Base-by-base conservation (phyloP, 2,797 vertebrate species). In the Neomorphus geoffroyi region DNA sequence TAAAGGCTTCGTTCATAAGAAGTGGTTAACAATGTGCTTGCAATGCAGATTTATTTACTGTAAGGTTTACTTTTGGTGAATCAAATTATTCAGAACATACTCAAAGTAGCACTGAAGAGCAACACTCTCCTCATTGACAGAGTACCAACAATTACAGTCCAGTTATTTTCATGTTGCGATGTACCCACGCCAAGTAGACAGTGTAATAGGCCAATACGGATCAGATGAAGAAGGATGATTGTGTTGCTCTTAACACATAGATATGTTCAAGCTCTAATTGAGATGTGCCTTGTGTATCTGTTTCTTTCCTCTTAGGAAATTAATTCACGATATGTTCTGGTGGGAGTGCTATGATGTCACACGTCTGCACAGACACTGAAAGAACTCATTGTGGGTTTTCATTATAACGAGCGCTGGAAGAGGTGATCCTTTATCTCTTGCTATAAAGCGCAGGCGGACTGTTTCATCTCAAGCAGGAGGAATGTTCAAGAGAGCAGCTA, bases 401-500 rank as follows among this genome's bases (percentile, higher is more conserved):
- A 56, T 94, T 89, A 87, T 45, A 94, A 75, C 32, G 89, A 90
- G 65, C 61, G 78, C 32, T 72, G 43, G 14, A 26, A 79, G 70
- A 86, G 15, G 35, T 70, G 90, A 41, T 66, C 24, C 43, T 80
- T 54, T 80, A 24, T 41, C 46, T 69, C 72, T 83, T 92, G 37
- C 77, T 93, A 39, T 43, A 92, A 88, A 94, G 51, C 37, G 45
- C 35, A n/a, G 15, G 57, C 51, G 81, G 50, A 37, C 10, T 80
- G 32, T 75, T 91, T 94, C 79, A 90, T 54, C 18, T 56, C 80
- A 84, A 85, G n/a, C 72, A 93, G 79, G 65, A 66, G 33, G 32
- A 73, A 80, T 23, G 30, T 33, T 86, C 39, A 71, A 91, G 73
- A 84, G 54, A 81, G 57, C 81, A 92, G 45, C n/a, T 96, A 88